Evolutionary conservation across 2,113 vertebrate species (phyloP), one percentile per base, ranked within the genome.

Genomic region (Bettongia penicillata): DNA sequence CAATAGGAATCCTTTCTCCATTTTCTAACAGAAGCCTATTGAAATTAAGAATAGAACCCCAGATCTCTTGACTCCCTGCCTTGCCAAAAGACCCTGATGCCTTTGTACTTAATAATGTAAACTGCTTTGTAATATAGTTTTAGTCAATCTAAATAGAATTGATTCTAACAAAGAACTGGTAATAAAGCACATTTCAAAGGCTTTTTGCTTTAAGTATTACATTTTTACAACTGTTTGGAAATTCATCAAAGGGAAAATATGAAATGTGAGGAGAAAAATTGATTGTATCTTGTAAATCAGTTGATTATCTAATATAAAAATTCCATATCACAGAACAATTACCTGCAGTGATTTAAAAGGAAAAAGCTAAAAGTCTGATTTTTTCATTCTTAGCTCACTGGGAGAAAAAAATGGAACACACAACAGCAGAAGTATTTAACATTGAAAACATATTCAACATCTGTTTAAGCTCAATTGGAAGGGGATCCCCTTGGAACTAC

Each of bases 291-390:
- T 94, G 91, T 53, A 96, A 93, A 94, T 43, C 28, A 94, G 55
- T 84, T 23, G 94, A 91, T 92, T 16, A 61, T 95, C 92, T 96
- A 94, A 97, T 97, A 92, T 93, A 96, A 97, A 97, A 97, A 92
- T 91, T 96, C 68, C 53, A 91, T 51, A 94, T 94, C 84, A 95
- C 91, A 94, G 93, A 95, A 94, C 68, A 92, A 97, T 97, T 96
- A 90, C 53, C 90, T 95, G 49, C 53, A 52, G 31, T 94, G 77
- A 94, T 90, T 96, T 96, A 95, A 93, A 95, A 91, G 43, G 53
- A 53, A 89, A 95, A 94, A 52, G 47, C 92, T 95, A 28, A 93
- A 95, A 91, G 92, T 89, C 51, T 96, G 92, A 95, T 94, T 77
- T 92, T 97, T 97, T 97, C 7, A 91, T 95, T 90, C 48, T 94